phyloP scores from a whole-genome alignment of 2,888 invertebrate genomes.

The Zygogramma bicolorata region DNA sequence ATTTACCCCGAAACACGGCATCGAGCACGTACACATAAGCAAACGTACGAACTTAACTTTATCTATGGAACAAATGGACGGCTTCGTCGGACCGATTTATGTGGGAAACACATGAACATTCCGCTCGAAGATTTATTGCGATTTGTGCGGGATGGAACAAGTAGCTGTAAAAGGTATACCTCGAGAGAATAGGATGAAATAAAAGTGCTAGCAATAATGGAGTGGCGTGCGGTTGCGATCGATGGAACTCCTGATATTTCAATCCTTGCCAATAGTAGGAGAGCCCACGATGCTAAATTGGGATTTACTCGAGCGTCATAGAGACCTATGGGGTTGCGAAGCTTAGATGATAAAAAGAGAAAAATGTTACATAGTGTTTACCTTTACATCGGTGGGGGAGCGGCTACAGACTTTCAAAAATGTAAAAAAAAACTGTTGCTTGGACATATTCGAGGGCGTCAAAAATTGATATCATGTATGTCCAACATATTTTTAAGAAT shows the following conservation, averaged over 20 bases:
- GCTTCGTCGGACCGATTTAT: constrained; percentile 53
- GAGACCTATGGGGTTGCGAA: too few species aligned
- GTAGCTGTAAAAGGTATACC: constrained; percentile 2
- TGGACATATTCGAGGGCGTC: too few species aligned
- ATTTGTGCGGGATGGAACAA: constrained; percentile 37
- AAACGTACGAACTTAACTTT: constrained; percentile 12
- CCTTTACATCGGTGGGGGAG: too few species aligned
- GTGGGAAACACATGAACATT: constrained; percentile 51
- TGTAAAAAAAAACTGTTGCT: too few species aligned
- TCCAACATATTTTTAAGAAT: too few species aligned
- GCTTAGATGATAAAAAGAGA: too few species aligned
- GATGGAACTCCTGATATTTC: not conserved
- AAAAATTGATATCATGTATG: too few species aligned
- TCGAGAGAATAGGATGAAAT: not conserved
- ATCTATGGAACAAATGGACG: constrained; percentile 47
- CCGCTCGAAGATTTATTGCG: constrained; percentile 41
- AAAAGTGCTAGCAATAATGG: not conserved
- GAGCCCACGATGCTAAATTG: too few species aligned
- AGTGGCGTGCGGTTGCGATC: not conserved
- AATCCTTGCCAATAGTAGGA: too few species aligned
- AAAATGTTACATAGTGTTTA: too few species aligned
- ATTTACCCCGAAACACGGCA: not conserved
- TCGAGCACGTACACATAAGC: constrained; percentile 11
- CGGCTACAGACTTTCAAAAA: too few species aligned
- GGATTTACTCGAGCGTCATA: too few species aligned